Percentiles rank a stretch among this genome's conserved stretches.
phyloP scores from a whole-genome alignment of 1,140 invertebrate genomes.

The Homalodisca vitripennis region DNA sequence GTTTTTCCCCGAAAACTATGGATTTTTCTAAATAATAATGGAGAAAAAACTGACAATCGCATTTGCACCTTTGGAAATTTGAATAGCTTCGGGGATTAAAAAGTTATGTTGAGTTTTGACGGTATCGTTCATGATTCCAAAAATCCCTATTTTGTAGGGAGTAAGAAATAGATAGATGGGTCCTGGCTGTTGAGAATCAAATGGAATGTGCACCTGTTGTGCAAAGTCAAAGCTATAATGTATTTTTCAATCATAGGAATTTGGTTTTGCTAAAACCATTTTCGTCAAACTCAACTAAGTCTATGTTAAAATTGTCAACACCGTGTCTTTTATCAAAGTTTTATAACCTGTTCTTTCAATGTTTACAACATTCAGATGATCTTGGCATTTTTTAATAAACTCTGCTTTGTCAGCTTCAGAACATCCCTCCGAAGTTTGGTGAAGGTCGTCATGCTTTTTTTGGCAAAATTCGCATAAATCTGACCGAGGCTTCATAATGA shows the following conservation, averaged over 20 bases:
- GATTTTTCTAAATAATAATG: slow-evolving; percentile 36
- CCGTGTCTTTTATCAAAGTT: slow-evolving; percentile 9
- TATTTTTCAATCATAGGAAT: slow-evolving; percentile 14
- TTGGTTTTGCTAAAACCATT: not conserved
- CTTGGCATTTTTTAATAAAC: slow-evolving; percentile 14
- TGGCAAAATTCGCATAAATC: slow-evolving; percentile 28
- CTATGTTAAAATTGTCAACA: slow-evolving; percentile 15
- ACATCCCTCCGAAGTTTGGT: not conserved
- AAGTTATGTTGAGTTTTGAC: slow-evolving; percentile 30
- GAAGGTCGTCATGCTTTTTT: slow-evolving; percentile 23
- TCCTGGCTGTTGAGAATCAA: slow-evolving; percentile 32
- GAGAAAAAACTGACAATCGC: slow-evolving; percentile 32
- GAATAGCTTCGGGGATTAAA: slow-evolving; percentile 31
- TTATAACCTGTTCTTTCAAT: slow-evolving; percentile 26
- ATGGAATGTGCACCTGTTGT: slow-evolving; percentile 30
- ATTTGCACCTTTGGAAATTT: slow-evolving; percentile 32
- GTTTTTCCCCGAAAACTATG: slow-evolving; percentile 26
- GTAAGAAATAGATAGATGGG: slow-evolving; percentile 34
- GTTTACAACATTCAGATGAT: slow-evolving; percentile 18
- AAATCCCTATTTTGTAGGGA: slow-evolving; percentile 34
- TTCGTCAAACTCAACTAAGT: not conserved
- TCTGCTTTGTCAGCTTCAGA: slow-evolving; percentile 23
- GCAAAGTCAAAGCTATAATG: slow-evolving; percentile 36
- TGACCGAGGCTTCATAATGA: slow-evolving; percentile 24
- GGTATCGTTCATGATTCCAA: slow-evolving; percentile 37